Evolutionary conservation across 53 echinoderm and acorn worm genomes (phyloP), one percentile per base, ranked within the genome.

Genomic region (Holothuria leucospilota): DNA sequence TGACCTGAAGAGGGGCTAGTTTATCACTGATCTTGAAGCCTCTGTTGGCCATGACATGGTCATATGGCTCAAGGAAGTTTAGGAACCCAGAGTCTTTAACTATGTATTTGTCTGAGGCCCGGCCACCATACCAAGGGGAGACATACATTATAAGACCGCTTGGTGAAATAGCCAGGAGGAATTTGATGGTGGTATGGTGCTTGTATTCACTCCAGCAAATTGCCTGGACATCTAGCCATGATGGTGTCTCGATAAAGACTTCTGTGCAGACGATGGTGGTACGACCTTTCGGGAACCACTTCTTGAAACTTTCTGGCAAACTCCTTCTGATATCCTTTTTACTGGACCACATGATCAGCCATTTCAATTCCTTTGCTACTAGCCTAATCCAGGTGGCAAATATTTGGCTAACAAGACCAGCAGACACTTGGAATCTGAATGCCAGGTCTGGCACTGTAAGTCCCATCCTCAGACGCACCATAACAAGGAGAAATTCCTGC

Each of bases 191-290:
- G 29, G 26, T 69, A 15, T 69, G 69, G 26, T 69, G 34, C 29
- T 69, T 69, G 30, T 69, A 69, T 18, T 69, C 69, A 6, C 27
- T 30, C 69, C 69, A 69, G 26, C 27, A 27, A 11, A 27, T 29
- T 27, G 69, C 39, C 39, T 29, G 69, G 29, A 69, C 9, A 69
- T 69, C 69, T 39, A 69, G 39, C 69, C 8, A 26, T 12, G 27
- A 29, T 10, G 69, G 69, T 15, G 27, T 69, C 29, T 69, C 69
- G 26, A 29, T 69, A 39, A 69, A 69, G 27, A 69, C 29, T 39
- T 34, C 69, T 69, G 69, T 69, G 30, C 69, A 69, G 39, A 28
- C 69, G 18, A 69, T 39, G 29, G 29, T 69, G 69, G 42, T 42
- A 42, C 42, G 42, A 42, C 5, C 34, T 15, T 64, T 64, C 23